Percentiles rank a stretch among this genome's conserved stretches.
These are phyloP conservation scores for Serranochromis macrocephalus DNA, from an alignment of 2,113 vertebrate species.

Conservation along the genomic window DNA sequence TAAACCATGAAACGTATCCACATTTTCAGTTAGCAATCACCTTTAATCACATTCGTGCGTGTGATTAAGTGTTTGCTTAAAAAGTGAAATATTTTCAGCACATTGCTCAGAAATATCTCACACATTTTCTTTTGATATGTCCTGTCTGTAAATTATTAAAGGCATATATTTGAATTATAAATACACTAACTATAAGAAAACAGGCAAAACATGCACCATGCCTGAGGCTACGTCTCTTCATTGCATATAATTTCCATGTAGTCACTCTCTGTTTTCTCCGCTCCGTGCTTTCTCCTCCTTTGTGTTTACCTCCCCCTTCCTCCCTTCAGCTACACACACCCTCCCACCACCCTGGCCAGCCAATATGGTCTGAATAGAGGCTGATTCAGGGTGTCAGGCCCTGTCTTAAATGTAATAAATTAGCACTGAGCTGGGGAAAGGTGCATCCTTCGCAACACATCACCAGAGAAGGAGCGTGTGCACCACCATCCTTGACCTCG, in stretches of 20 bases:
- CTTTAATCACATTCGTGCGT: fast-evolving
- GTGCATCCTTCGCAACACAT: constrained; percentile 40
- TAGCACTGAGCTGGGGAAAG: constrained; percentile 25
- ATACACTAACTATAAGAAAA: constrained; percentile 60
- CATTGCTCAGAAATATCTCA: not conserved
- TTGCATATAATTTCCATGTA: constrained; percentile 54
- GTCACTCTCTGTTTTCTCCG: constrained; percentile 7
- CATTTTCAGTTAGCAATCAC: not conserved
- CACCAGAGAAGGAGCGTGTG: constrained; percentile 26
- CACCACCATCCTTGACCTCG: constrained; percentile 42
- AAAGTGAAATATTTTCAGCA: not conserved
- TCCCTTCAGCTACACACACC: not conserved
- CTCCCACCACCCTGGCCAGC: not conserved
- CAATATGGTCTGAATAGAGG: constrained; percentile 55
- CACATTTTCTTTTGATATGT: constrained; percentile 47
- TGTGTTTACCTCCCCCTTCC: constrained; percentile 35
- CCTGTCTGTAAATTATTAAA: constrained; percentile 61
- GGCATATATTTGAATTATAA: constrained; percentile 66
- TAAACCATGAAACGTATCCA: not conserved
- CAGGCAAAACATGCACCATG: constrained; percentile 50
- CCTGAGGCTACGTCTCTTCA: constrained; percentile 50
- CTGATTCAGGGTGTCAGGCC: constrained; percentile 65
- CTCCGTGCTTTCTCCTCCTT: constrained; percentile 23
- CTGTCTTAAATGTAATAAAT: constrained; percentile 66
- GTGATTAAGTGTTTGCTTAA: not conserved